phyloP scores from a whole-genome alignment of 2,888 invertebrate genomes.

The Serripes groenlandicus region DNA sequence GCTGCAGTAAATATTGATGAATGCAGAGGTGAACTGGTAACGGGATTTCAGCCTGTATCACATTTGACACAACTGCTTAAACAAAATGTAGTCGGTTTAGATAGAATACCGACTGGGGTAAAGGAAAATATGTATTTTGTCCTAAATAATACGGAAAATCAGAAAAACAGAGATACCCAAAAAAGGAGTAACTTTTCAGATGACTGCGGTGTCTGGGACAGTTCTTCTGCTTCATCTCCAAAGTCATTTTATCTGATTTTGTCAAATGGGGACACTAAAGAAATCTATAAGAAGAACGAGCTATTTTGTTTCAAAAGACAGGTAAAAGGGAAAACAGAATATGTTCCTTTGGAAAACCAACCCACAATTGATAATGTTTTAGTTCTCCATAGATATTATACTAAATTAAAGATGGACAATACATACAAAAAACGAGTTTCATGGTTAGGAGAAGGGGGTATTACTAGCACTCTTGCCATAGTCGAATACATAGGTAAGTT shows the following conservation, averaged over 20 bases:
- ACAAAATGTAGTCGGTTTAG: neutral
- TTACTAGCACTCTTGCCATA: neutral
- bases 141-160: conserved; percentile 25
- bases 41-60: no score
- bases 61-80: no score
- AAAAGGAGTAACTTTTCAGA: conserved; percentile 1
- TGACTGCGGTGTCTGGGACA: conserved; percentile 34
- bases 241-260: no score
- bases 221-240: no score
- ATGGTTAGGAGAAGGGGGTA: conserved; percentile 1
- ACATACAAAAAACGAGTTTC: conserved; percentile 19
- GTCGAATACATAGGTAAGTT: conserved; percentile 35
- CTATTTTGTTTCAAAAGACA: neutral
- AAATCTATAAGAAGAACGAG: neutral
- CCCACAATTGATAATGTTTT: neutral
- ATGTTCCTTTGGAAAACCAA: neutral
- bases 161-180: neutral
- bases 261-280: no score
- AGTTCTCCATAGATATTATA: conserved; percentile 31
- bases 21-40: no score
- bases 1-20: no score
- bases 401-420: conserved; percentile 13
- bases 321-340: neutral
- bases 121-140: conserved; percentile 49
- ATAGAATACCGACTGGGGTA: conserved; percentile 30